These are phyloP conservation scores for Stegodyphus mimosarum DNA, from an alignment of 1,140 invertebrate species.

Conservation along the genomic window DNA sequence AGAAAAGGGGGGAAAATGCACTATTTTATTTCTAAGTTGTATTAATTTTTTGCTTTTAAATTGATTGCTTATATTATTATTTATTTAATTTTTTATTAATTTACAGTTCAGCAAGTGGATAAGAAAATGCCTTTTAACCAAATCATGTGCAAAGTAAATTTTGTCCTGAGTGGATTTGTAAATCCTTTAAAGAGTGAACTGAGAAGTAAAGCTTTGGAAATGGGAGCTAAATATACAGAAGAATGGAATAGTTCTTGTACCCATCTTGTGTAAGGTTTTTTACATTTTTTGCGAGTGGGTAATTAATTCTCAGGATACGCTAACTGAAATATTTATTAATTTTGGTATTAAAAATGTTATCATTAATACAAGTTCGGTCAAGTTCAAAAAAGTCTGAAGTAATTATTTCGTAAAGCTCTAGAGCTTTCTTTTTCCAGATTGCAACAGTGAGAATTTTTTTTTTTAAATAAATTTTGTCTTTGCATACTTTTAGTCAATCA, in stretches of 20 bases:
- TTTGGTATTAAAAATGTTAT: background rate
- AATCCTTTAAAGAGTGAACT: constrained; percentile 81
- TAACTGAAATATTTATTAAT: too few relatives aligned
- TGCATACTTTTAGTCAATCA: too few relatives aligned
- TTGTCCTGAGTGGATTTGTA: constrained; percentile 87
- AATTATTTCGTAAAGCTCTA: too few relatives aligned
- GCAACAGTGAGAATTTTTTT: too few relatives aligned
- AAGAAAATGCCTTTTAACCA: constrained; percentile 71
- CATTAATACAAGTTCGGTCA: too few relatives aligned
- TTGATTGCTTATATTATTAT: background rate
- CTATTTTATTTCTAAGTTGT: background rate
- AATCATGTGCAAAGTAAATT: constrained; percentile 76
- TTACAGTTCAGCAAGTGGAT: constrained; percentile 25
- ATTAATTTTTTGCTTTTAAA: background rate
- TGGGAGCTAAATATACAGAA: constrained; percentile 83
- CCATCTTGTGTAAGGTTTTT: constrained; percentile 80
- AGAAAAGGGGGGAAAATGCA: too few relatives aligned
- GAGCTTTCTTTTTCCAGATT: too few relatives aligned
- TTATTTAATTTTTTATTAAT: background rate
- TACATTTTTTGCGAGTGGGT: background rate
- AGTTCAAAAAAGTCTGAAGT: too few relatives aligned
- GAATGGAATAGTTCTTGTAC: constrained; percentile 82
- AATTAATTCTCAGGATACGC: background rate
- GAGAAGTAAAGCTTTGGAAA: constrained; percentile 76
- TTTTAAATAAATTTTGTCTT: too few relatives aligned